Percentiles rank a stretch among this genome's conserved stretches.
Conservation (phyloP, 2,113 vertebrate species). For the Rhinogobius similis region DNA sequence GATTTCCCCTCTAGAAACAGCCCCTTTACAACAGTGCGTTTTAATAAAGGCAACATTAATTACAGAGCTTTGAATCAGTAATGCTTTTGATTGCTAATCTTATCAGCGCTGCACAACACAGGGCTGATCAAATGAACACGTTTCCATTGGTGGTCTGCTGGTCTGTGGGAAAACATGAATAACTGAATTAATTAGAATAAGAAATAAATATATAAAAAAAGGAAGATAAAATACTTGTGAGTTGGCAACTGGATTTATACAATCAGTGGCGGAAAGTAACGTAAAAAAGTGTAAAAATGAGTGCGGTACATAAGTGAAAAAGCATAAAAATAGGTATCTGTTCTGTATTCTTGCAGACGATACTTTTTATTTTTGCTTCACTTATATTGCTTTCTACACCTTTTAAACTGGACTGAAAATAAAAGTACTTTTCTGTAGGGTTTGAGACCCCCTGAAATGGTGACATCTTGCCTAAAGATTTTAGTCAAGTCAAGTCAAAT, state of each 20-base stretch:
- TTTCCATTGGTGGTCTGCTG: slow-evolving; percentile 60
- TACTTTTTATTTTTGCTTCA: too few relatives aligned
- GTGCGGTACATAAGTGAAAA: too few relatives aligned
- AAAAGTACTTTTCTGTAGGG: too few relatives aligned
- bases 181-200: slow-evolving; percentile 29
- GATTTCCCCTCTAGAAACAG: slow-evolving; percentile 54
- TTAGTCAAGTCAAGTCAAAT: too few relatives aligned
- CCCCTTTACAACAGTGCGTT: slow-evolving; percentile 50
- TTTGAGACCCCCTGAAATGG: too few relatives aligned
- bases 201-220: slow-evolving; percentile 25
- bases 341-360: too few relatives aligned
- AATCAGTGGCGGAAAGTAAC: too few relatives aligned
- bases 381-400: too few relatives aligned
- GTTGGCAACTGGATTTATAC: not conserved
- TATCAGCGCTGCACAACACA: slow-evolving; percentile 70
- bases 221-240: not conserved
- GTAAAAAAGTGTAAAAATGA: too few relatives aligned
- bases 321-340: too few relatives aligned
- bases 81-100: slow-evolving; percentile 71
- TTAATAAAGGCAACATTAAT: slow-evolving; percentile 65
- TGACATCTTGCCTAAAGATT: too few relatives aligned
- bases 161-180: slow-evolving; percentile 21
- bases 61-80: slow-evolving; percentile 61
- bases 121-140: slow-evolving; percentile 69
- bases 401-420: too few relatives aligned